Percentiles rank a stretch among this genome's conserved stretches.
These are phyloP conservation scores for Cyprinella venusta DNA, from an alignment of 2,797 vertebrate genomes.

Conservation along the genomic window DNA sequence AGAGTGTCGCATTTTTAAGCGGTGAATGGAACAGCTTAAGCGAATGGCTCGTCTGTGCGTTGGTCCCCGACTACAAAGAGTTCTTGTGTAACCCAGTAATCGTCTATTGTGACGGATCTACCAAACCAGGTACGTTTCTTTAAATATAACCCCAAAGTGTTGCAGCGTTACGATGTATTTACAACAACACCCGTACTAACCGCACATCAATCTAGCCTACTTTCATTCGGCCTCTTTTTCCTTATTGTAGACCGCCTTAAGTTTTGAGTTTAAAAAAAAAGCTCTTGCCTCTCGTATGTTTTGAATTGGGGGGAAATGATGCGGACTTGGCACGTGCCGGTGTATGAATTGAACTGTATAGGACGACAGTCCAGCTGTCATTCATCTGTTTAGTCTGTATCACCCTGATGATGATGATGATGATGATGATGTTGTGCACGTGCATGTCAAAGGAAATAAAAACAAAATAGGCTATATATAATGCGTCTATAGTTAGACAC, in stretches of 20 bases:
- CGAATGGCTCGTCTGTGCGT: conserved; percentile 54
- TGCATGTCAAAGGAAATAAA: background rate
- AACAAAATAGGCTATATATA: too few relatives aligned
- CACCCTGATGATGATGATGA: background rate
- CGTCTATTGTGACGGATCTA: conserved; percentile 59
- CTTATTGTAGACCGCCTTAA: background rate
- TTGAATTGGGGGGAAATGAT: background rate
- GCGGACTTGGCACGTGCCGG: conserved; percentile 37
- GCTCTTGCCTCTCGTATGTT: background rate
- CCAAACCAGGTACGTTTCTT: conserved; percentile 69
- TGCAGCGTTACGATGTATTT: conserved; percentile 24
- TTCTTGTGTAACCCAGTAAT: conserved; percentile 48
- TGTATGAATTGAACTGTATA: background rate
- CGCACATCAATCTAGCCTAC: background rate
- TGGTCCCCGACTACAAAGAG: conserved; percentile 33
- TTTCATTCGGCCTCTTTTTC: background rate
- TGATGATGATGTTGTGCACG: background rate
- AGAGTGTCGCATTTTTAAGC: conserved; percentile 62
- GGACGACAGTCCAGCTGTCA: conserved; percentile 10
- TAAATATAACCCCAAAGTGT: background rate
- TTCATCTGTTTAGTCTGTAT: background rate
- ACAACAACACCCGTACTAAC: background rate
- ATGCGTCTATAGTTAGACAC: background rate
- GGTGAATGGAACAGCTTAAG: conserved; percentile 58
- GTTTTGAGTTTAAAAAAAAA: background rate